phyloP scores from a whole-genome alignment of 2,113 vertebrate species.

The Jacana jacana region DNA sequence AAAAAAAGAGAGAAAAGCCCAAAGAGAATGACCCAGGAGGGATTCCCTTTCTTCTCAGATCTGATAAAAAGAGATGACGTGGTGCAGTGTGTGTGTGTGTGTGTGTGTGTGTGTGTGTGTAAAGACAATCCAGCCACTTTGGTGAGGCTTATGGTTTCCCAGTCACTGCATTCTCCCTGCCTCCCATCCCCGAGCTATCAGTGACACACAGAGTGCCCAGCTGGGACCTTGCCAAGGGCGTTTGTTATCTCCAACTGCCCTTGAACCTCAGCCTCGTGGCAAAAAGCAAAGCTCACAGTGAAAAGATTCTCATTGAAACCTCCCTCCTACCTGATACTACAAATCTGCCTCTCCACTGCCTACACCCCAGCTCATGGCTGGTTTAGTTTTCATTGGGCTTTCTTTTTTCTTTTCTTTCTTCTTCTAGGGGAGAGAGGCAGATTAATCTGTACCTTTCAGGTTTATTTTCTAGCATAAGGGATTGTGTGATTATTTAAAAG shows the following conservation, averaged over 20 bases:
- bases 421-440: neutral
- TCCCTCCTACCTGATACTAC: neutral
- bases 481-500: neutral
- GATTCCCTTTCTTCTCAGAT: constrained; percentile 54
- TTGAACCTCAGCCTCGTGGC: neutral
- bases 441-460: neutral
- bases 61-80: constrained; percentile 42
- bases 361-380: fast-evolving
- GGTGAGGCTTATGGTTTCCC: neutral
- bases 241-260: neutral
- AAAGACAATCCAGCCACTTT: neutral
- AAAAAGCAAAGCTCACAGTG: neutral
- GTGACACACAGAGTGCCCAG: neutral
- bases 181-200: neutral
- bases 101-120: neutral
- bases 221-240: neutral
- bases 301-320: neutral
- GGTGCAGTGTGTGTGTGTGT: neutral
- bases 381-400: neutral
- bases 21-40: neutral
- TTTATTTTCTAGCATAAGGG: neutral
- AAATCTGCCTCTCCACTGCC: neutral
- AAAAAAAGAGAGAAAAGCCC: neutral
- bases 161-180: neutral
- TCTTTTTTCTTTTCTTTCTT: too few species aligned